A percentile compares a stretch with the other conserved stretches of the same genome.
These are phyloP conservation scores for Prunella strophiata DNA, from an alignment of 2,797 vertebrate species.

Conservation along the genomic window DNA sequence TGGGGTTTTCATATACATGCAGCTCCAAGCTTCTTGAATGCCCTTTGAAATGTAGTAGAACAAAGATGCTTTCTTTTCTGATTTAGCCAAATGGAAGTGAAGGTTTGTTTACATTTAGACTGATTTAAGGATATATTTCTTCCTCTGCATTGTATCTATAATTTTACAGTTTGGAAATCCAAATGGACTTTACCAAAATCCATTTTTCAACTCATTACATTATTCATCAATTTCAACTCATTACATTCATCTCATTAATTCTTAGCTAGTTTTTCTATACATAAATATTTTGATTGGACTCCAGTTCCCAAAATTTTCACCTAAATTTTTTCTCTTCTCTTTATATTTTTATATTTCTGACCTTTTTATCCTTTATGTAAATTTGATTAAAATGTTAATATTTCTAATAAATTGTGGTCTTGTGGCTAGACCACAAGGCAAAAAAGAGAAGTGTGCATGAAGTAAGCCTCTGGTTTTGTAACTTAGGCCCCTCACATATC, in stretches of 20 bases:
- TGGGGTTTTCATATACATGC: neutral
- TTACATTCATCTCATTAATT: neutral
- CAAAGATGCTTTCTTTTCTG: slow-evolving; percentile 37
- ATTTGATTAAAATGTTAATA: neutral
- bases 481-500: neutral
- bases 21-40: neutral
- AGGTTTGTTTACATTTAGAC: slow-evolving; percentile 1
- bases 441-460: neutral
- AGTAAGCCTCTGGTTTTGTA: neutral
- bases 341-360: neutral
- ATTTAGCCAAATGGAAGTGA: slow-evolving; percentile 1
- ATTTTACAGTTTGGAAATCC: neutral
- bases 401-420: neutral
- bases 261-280: neutral
- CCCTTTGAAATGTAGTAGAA: slow-evolving; percentile 35
- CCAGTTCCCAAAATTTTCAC: neutral
- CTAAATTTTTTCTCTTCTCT: neutral
- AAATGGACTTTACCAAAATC: neutral
- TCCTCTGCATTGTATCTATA: neutral
- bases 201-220: neutral
- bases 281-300: neutral
- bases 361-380: neutral
- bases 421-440: neutral
- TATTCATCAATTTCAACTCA: neutral
- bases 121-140: neutral